Evolutionary conservation across 2,113 vertebrate genomes (phyloP).

Genomic region (Gavia stellata): DNA sequence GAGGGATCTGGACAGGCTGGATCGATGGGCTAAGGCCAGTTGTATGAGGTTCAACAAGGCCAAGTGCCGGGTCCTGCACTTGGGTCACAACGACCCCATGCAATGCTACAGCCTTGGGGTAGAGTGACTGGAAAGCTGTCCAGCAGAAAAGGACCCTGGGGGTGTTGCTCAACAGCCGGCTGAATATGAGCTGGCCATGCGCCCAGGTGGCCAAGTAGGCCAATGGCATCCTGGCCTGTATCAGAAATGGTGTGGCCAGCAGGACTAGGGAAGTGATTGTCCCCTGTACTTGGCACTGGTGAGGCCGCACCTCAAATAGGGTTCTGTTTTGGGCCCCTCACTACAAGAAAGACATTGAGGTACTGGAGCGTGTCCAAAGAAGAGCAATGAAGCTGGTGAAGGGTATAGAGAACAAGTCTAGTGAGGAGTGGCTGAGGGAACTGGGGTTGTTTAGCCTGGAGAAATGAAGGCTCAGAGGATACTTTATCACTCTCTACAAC

Average conservation of each 20-base stretch:
- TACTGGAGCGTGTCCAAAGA: background rate
- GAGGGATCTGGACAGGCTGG: background rate
- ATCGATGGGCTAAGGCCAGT: background rate
- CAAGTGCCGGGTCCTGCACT: background rate
- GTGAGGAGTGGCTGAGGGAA: background rate
- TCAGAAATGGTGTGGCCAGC: background rate
- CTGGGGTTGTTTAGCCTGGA: background rate
- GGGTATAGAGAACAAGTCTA: background rate
- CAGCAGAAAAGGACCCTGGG: background rate
- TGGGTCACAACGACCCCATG: background rate
- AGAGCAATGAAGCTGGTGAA: background rate
- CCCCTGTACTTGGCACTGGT: rapidly evolving
- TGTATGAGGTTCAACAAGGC: background rate
- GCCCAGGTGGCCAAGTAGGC: no score
- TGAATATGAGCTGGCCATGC: background rate
- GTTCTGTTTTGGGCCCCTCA: background rate
- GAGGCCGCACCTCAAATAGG: rapidly evolving
- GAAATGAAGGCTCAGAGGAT: background rate
- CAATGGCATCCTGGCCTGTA: no score
- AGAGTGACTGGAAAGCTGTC: background rate
- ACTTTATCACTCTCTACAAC: background rate
- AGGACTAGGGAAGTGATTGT: background rate
- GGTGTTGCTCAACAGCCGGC: rapidly evolving
- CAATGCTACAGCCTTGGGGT: background rate
- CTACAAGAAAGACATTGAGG: background rate